Conservation (phyloP, 2,888 invertebrate genomes). For the Stenolophus ochropezus region DNA sequence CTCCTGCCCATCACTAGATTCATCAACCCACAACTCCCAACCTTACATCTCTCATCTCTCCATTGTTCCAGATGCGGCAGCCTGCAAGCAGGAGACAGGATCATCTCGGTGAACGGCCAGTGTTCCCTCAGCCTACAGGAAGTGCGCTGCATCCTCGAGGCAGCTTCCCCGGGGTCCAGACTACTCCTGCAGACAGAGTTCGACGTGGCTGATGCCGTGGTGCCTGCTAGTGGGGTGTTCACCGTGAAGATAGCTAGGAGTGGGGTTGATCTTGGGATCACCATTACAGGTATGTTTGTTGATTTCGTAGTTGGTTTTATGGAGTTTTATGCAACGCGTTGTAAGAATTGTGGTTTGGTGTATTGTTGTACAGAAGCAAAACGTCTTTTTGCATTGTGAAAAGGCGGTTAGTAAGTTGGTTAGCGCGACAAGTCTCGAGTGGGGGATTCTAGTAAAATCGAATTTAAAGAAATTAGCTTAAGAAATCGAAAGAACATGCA, state of each 20-base stretch:
- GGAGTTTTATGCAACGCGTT: too few relatives aligned
- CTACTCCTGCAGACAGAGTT: slow-evolving; percentile 90
- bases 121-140: slow-evolving; percentile 79
- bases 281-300: slow-evolving; percentile 82
- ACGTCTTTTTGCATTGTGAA: too few relatives aligned
- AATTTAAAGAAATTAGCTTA: too few relatives aligned
- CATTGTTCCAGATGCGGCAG: slow-evolving; percentile 79
- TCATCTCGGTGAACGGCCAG: slow-evolving; percentile 89
- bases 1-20: too few relatives aligned
- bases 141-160: slow-evolving; percentile 68
- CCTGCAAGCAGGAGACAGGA: slow-evolving; percentile 86
- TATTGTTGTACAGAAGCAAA: too few relatives aligned
- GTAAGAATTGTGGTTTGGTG: too few relatives aligned
- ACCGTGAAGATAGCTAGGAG: slow-evolving; percentile 90
- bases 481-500: too few relatives aligned
- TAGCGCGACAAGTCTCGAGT: too few relatives aligned
- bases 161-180: slow-evolving; percentile 77
- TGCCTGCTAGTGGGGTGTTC: slow-evolving; percentile 92
- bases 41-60: background rate
- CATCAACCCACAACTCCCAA: too few relatives aligned
- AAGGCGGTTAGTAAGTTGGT: too few relatives aligned
- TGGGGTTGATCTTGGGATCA: slow-evolving; percentile 89
- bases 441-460: too few relatives aligned
- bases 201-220: slow-evolving; percentile 92
- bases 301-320: background rate